Evolutionary conservation across 2,113 vertebrate species (phyloP).

Genomic region (Condylura cristata): DNA sequence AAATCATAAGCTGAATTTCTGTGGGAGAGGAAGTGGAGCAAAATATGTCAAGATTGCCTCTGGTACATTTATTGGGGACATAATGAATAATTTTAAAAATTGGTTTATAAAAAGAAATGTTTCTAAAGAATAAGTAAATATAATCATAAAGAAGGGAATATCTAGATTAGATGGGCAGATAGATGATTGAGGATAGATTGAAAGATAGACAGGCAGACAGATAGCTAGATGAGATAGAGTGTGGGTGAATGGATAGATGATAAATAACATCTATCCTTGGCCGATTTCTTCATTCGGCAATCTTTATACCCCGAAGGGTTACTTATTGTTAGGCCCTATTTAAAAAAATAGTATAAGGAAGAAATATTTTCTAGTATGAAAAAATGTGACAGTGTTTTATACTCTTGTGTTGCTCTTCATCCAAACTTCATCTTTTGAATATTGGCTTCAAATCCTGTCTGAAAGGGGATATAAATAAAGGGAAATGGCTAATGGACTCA

Average conservation of each 20-base stretch:
- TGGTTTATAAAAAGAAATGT: slow-evolving; percentile 28
- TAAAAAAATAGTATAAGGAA: slow-evolving; percentile 69
- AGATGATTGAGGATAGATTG: neutral
- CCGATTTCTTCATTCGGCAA: neutral
- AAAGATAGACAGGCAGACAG: neutral
- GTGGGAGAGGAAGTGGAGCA: neutral
- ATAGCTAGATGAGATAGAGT: neutral
- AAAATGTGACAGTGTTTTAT: slow-evolving; percentile 82
- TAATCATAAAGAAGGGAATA: slow-evolving; percentile 60
- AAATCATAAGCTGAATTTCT: slow-evolving; percentile 49
- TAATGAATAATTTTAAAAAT: neutral
- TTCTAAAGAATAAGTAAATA: slow-evolving; percentile 70
- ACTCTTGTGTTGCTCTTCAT: slow-evolving; percentile 78
- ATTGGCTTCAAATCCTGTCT: slow-evolving; percentile 83
- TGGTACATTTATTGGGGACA: neutral
- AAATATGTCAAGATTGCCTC: neutral
- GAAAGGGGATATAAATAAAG: slow-evolving; percentile 87
- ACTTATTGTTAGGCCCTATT: slow-evolving; percentile 68
- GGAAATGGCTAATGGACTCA: slow-evolving; percentile 87
- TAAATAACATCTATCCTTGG: neutral
- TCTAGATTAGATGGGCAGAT: neutral
- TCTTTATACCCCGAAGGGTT: slow-evolving; percentile 59
- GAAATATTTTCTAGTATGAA: slow-evolving; percentile 77
- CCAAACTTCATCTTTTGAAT: slow-evolving; percentile 84
- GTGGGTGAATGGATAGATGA: neutral